Evolutionary conservation across 2,113 vertebrate species (phyloP), one percentile per base, ranked within the genome.

Genomic region (Centrocercus urophasianus): DNA sequence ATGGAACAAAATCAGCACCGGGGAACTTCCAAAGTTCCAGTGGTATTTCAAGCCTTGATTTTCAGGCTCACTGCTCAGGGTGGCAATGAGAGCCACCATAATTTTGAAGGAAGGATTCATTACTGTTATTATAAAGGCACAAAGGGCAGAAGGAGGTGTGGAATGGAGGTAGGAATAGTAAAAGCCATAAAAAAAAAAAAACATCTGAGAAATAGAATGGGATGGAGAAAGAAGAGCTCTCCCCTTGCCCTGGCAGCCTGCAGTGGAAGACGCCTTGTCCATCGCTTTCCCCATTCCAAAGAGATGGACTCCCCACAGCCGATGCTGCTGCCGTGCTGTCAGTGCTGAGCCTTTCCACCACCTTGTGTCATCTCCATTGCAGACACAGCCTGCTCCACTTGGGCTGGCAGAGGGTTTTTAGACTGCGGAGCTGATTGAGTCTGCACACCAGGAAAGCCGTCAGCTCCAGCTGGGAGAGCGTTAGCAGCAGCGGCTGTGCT

Each of bases 91-190:
- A 88, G 81, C 43, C 67, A 18, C 10, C 7, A 89, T 83, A 88
- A 95, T 96, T 95, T 43, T 89, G 86, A 90, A 94, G 90, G 95
- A 80, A 95, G 88, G 80, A 93, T 95, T 97, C 95, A 96, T 94
- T 95, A 91, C 57, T 6, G 71, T 93, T 93, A 59, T 89, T 93
- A 87, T 38, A 89, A 83, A 89, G 82, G 78, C 64, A 71, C 52
- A 82, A 70, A 79, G 60, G 65, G 60, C 61, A 92, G 63, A 59
- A 88, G 63, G 36, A 88, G 66, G n/a, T 70, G 60, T 80, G 65
- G 74, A 65, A 59, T 1, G 0, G 48, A 72, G 70, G 59, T 30
- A 65, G 43, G 25, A 81, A 91, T 32, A 72, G 40, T 34, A 76
- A 72, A 94, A 93, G 38, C 13, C 36, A 61, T 94, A 40, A 91